These are phyloP conservation scores for Pseudocheirus occidentalis DNA, from an alignment of 2,797 vertebrate species.

Conservation along the genomic window DNA sequence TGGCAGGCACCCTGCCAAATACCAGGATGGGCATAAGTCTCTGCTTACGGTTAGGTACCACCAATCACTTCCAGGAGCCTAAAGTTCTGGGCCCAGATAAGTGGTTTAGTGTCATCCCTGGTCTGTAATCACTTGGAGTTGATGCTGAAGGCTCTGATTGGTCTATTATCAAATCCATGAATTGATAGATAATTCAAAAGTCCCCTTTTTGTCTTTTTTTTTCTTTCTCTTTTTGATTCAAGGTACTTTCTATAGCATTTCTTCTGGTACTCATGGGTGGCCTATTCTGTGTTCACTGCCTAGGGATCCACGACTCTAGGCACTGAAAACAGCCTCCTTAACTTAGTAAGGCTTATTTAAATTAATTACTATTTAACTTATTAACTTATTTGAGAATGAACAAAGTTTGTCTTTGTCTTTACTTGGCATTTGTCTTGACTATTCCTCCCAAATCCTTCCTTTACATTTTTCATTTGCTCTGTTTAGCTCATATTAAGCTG, in stretches of 20 bases:
- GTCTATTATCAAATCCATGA: slow-evolving; percentile 3
- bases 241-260: too few relatives aligned
- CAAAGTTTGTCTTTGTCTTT: not conserved
- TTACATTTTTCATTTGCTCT: not conserved
- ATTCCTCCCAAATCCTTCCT: not conserved
- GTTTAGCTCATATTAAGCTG: not conserved
- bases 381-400: too few relatives aligned
- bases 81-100: slow-evolving; percentile 87
- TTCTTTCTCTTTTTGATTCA: not conserved
- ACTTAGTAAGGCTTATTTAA: not conserved
- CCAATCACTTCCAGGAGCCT: slow-evolving; percentile 71
- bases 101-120: slow-evolving; percentile 85
- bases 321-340: not conserved
- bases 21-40: slow-evolving; percentile 6
- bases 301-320: not conserved
- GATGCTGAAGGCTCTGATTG: slow-evolving; percentile 28
- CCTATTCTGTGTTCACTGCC: not conserved
- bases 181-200: not conserved
- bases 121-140: slow-evolving; percentile 52
- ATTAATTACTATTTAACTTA: not conserved
- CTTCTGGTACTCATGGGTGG: not conserved
- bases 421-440: not conserved
- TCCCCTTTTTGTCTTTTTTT: not conserved
- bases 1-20: slow-evolving; percentile 75
- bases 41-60: slow-evolving; percentile 86